These are phyloP conservation scores for Troilus luridus DNA, from an alignment of 2,888 invertebrate species.

Conservation along the genomic window DNA sequence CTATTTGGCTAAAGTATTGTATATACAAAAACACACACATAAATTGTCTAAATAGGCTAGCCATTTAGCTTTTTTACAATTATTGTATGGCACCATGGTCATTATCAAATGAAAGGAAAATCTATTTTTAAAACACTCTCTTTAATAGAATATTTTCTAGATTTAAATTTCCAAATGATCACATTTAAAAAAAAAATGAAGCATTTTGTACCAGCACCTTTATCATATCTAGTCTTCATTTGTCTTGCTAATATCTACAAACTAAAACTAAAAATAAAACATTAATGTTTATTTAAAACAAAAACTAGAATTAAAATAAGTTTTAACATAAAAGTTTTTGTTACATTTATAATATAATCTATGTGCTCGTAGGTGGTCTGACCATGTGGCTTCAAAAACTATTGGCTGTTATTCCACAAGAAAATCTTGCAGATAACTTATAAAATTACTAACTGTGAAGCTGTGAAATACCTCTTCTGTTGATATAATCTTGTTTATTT, in stretches of 20 bases:
- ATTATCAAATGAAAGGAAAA: not conserved
- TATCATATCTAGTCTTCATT: constrained; percentile 3
- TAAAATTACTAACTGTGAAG: not conserved
- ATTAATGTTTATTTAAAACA: not conserved
- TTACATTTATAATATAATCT: not conserved
- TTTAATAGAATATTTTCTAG: not conserved
- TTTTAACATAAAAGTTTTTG: not conserved
- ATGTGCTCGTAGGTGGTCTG: constrained; percentile 62
- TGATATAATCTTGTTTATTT: constrained; percentile 47
- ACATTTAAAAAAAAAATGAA: not conserved
- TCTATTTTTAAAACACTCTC: not conserved
- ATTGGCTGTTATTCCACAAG: constrained; percentile 62
- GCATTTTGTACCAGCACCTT: not conserved
- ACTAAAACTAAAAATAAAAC: not conserved
- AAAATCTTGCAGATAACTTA: constrained; percentile 11
- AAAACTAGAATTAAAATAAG: not conserved
- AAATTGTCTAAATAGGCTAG: not conserved
- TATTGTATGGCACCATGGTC: not conserved
- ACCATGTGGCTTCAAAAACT: constrained; percentile 64
- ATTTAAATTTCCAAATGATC: not conserved
- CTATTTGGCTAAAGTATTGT: not conserved
- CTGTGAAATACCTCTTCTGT: constrained; percentile 36
- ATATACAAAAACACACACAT: not conserved
- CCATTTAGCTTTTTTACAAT: not conserved
- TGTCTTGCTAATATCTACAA: not conserved